A percentile compares a stretch with the other conserved stretches of the same genome.
Conservation (phyloP, 2,113 vertebrate genomes). For the Myotis yumanensis region DNA sequence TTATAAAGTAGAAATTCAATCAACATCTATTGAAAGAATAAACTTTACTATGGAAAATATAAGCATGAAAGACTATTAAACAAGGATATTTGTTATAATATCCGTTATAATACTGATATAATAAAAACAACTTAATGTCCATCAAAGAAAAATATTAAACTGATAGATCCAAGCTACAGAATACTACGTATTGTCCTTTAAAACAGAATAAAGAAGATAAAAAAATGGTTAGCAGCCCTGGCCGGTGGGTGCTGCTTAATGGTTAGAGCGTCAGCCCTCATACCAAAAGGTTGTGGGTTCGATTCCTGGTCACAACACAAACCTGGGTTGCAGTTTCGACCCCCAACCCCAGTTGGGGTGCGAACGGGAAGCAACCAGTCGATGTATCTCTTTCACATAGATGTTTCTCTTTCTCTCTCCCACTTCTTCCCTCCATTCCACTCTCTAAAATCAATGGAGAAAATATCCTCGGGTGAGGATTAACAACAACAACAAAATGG, state of each 20-base stretch:
- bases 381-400: no score
- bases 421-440: no score
- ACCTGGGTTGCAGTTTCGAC: no score
- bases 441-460: no score
- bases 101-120: neutral
- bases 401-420: no score
- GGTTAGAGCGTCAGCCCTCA: no score
- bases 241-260: no score
- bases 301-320: no score
- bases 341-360: no score
- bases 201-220: neutral
- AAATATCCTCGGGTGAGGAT: no score
- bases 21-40: neutral
- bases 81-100: slow-evolving; percentile 14
- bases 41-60: neutral
- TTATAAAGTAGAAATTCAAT: neutral
- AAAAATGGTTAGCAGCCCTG: neutral
- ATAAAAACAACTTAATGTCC: slow-evolving; percentile 3
- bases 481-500: neutral
- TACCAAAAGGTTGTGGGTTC: no score
- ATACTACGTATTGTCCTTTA: neutral
- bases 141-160: slow-evolving; percentile 28
- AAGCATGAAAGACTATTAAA: neutral
- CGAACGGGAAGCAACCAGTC: no score
- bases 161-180: neutral